Evolutionary conservation across 2,888 invertebrate species (phyloP), one percentile per base, ranked within the genome.

Genomic region (Diplolepis rosae): DNA sequence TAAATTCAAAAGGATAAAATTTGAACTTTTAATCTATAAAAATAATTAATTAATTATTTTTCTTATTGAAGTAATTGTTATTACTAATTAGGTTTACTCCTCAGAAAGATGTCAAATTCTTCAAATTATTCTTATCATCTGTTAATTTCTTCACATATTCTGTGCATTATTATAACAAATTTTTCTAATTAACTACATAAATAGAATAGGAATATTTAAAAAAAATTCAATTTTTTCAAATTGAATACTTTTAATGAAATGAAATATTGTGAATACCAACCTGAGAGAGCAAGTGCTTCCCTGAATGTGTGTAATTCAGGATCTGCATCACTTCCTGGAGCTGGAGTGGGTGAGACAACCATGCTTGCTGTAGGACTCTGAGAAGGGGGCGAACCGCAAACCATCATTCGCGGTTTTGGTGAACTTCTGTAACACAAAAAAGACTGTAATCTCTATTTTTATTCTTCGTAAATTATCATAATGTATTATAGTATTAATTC

Each of bases 281-380:
- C 90, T 82, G 91, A 91, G 76, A 92, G 88, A 68, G 93, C 93
- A 82, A 94, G 91, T 72, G 94, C 94, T 89, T 95, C 94, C 85
- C 93, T 91, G 86, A 95, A 94, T 78, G 94, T 93, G 83, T 93
- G 92, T 82, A 94, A 90, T 84, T 94, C 93, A 54, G 92, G 89
- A 82, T 93, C 93, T 71, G 86, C 85, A 80, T 87, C 88, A 79
- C 79, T 87, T 24, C 88, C 88, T 66, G 90, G 87, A 48, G 90
- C 87, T 28, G 86, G 84, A 52, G 86, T 81, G 56, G 88, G 85
- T 27, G 88, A 82, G 18, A 87, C 87, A 70, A 90, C 90, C 83
- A 90, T 88, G 78, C 86, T 88, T 42, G 87, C 84, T 70, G 90
- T 89, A 75, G 91, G 90, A 84, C 90, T 89, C 85, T 90, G 88